Base-by-base conservation (phyloP, 2,888 invertebrate species). In the Chrysina gloriosa region DNA sequence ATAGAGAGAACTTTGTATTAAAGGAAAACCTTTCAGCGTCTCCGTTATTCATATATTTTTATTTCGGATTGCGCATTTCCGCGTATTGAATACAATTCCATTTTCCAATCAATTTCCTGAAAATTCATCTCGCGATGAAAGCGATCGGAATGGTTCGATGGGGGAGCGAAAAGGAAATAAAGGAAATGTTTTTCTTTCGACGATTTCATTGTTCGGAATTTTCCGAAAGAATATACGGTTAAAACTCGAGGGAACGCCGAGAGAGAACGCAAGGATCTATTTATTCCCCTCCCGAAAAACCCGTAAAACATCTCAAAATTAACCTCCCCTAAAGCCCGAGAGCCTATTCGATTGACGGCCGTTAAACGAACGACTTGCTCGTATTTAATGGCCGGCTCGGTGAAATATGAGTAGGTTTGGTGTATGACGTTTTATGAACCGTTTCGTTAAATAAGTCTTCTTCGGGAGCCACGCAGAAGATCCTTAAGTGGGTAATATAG, bases 31-130 rank as follows among this genome's bases (percentile, higher is more conserved):
- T 25, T 48, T 48, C 23, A n/a, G 1, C 25, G 48, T 48, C 25
- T 23, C 48, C 25, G 21, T 48, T 48, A 48, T 48, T 48, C 48
- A 11, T 25, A 25, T 25, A 25, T 25, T 48, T 48, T 48, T 48
- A 48, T 48, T 48, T 48, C 9, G 25, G 25, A 25, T 23, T 48
- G 48, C 48, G 11, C 48, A 48, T 23, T 48, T 48, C 48, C 48
- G 2, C 23, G 27, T 19, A 19, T 48, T 48, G 48, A 25, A 48
- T 48, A 48, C 25, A 25, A 25, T 48, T 48, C 25, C 48, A 36
- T 48, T 11, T 48, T 48, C 11, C 48, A 25, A 48, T 48, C 48
- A 25, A 25, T 48, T 48, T 47, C 47, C 21, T n/a, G 9, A 39
- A 39, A 39, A 14, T 14, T 39, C 39, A 14, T 14, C 39, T 39